These are phyloP conservation scores for Phymatocera aterrima DNA, from an alignment of 2,888 invertebrate species.

Conservation along the genomic window DNA sequence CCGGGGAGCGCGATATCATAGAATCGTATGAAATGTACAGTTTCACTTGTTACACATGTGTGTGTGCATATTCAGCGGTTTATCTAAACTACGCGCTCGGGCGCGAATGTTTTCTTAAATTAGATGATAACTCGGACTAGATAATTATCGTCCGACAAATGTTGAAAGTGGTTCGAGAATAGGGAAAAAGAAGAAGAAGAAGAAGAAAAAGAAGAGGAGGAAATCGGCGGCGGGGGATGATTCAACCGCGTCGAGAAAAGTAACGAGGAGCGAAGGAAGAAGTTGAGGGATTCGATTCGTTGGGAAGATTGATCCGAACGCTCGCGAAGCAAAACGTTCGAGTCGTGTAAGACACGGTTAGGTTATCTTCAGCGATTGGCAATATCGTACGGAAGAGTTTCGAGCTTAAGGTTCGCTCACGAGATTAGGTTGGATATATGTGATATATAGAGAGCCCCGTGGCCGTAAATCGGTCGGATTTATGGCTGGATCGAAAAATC, in stretches of 20 bases:
- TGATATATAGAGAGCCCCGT: constrained; percentile 7
- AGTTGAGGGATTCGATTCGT: constrained; percentile 35
- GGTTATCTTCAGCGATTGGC: constrained; percentile 40
- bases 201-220: neutral
- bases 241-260: neutral
- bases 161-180: neutral
- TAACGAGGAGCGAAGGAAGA: constrained; percentile 28
- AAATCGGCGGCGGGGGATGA: neutral
- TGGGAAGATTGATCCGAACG: constrained; percentile 33
- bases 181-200: neutral
- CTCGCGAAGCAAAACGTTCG: constrained; percentile 33
- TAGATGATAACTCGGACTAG: neutral
- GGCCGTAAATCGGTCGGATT: constrained; percentile 28
- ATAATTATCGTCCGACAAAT: neutral
- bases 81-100: neutral
- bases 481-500: constrained; percentile 16
- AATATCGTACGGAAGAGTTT: constrained; percentile 29
- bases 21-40: neutral
- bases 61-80: neutral
- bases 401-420: constrained; percentile 34
- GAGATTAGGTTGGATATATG: constrained; percentile 18
- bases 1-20: neutral
- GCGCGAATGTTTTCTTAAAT: neutral
- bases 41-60: too few species aligned
- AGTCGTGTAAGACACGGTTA: constrained; percentile 36